These are phyloP conservation scores for Sandelia bainsii DNA, from an alignment of 2,797 vertebrate species.

Conservation along the genomic window DNA sequence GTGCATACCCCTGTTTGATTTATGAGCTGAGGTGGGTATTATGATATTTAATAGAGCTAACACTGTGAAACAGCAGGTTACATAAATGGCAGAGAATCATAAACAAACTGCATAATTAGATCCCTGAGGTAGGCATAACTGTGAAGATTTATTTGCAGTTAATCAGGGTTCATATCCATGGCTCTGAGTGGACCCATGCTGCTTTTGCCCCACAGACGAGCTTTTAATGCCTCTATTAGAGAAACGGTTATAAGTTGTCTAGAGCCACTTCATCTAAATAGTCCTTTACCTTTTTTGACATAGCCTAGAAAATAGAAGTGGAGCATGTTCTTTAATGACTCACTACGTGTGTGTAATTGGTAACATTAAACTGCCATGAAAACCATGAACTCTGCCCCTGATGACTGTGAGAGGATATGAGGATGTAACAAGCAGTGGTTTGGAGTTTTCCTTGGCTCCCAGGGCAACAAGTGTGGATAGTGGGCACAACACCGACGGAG, in stretches of 20 bases:
- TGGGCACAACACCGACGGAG: constrained; percentile 66
- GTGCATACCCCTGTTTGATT: constrained; percentile 73
- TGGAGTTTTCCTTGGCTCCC: constrained; percentile 61
- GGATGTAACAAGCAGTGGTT: constrained; percentile 63
- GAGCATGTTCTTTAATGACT: constrained; percentile 59
- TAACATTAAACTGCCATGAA: constrained; percentile 64
- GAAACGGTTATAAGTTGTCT: constrained; percentile 62
- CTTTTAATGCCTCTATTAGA: constrained; percentile 61
- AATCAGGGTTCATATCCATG: constrained; percentile 66
- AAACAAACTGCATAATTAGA: constrained; percentile 81
- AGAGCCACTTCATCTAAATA: constrained; percentile 60
- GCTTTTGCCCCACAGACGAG: constrained; percentile 48
- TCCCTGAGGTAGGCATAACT: constrained; percentile 71
- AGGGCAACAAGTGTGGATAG: constrained; percentile 53
- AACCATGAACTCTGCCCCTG: constrained; percentile 60
- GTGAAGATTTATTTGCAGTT: constrained; percentile 78
- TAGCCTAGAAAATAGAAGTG: constrained; percentile 41
- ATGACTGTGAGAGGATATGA: constrained; percentile 60
- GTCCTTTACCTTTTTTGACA: constrained; percentile 27
- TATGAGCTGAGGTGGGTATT: constrained; percentile 74
- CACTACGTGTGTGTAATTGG: constrained; percentile 62
- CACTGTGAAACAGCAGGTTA: constrained; percentile 77
- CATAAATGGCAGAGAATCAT: constrained; percentile 73
- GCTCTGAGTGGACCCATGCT: constrained; percentile 54
- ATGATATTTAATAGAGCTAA: constrained; percentile 80